These are phyloP conservation scores for Steatocranus sp. DNA, from an alignment of 2,797 vertebrate genomes.

Conservation along the genomic window DNA sequence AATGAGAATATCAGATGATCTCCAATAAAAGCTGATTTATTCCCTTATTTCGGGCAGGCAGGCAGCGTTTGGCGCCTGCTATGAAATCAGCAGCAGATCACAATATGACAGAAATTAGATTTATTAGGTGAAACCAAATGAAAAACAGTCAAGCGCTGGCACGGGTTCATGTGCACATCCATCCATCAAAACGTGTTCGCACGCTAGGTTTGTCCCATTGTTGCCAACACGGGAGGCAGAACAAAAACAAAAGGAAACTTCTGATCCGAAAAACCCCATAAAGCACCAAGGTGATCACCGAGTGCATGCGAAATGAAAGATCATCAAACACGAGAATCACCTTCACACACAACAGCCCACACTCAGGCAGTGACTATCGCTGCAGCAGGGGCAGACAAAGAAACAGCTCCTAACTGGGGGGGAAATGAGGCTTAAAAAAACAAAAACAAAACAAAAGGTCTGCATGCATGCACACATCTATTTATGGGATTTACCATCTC, in stretches of 20 bases:
- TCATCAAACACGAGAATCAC: not conserved
- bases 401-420: not conserved
- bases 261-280: not conserved
- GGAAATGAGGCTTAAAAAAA: not conserved
- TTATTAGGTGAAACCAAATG: slow-evolving; percentile 3
- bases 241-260: not conserved
- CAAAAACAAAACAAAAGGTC: not conserved
- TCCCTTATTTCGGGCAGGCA: not conserved
- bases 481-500: not conserved
- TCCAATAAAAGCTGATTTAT: slow-evolving; percentile 61
- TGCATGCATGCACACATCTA: not conserved
- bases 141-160: slow-evolving; percentile 1
- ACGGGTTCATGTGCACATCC: not conserved
- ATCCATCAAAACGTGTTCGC: not conserved
- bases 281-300: not conserved
- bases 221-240: not conserved
- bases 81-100: slow-evolving; percentile 23
- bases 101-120: slow-evolving; percentile 37
- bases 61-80: not conserved
- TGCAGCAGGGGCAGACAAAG: slow-evolving; percentile 53
- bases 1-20: slow-evolving; percentile 56
- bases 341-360: slow-evolving; percentile 3
- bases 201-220: not conserved
- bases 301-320: not conserved
- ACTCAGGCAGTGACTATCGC: not conserved